Evolutionary conservation across 2,113 vertebrate species (phyloP), one percentile per base, ranked within the genome.

Genomic region (Corythornis vintsioides): DNA sequence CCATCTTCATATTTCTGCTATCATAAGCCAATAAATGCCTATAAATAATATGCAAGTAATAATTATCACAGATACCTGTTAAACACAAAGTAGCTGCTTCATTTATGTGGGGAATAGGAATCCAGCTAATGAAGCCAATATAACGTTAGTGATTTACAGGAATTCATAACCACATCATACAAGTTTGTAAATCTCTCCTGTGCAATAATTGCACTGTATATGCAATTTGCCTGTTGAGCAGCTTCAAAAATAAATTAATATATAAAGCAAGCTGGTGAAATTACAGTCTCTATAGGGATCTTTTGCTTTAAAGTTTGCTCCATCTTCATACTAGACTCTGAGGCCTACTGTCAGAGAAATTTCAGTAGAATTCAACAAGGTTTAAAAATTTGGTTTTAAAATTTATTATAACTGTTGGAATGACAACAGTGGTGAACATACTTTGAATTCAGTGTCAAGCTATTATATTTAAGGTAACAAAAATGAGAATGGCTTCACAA

Each of bases 401-500:
- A 57, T 48, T 7, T 24, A 42, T 33, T 38, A 11, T 38, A 38
- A 38, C 57, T 83, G 19, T 35, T 67, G 22, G 50, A 91, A 88
- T 81, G 25, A 88, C 88, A 86, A 50, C 22, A 56, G 9, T 48
- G 33, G 18, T 31, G 65, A 93, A 83, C 26, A 72, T 83, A 65
- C 71, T 80, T 83, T 89, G 88, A 87, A 80, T 90, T 89, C 89
- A 83, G 22, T 77, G 61, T 9, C 66, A 93, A 86, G 53, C 29
- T 64, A 60, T 87, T 88, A 28, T 20, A 19, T 71, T 60, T 79
- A 91, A 78, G 57, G 47, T 48, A 91, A 63, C 7, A 20, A 91
- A 94, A 95, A 84, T 4, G 33, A 6, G 6, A 57, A 53, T 18
- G 13, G 5, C 6, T 45, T 77, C 45, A 65, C 21, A 73, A 76